Evolutionary conservation across 1,140 invertebrate species (phyloP), one percentile per base, ranked within the genome.

Genomic region (Trichogramma pretiosum): DNA sequence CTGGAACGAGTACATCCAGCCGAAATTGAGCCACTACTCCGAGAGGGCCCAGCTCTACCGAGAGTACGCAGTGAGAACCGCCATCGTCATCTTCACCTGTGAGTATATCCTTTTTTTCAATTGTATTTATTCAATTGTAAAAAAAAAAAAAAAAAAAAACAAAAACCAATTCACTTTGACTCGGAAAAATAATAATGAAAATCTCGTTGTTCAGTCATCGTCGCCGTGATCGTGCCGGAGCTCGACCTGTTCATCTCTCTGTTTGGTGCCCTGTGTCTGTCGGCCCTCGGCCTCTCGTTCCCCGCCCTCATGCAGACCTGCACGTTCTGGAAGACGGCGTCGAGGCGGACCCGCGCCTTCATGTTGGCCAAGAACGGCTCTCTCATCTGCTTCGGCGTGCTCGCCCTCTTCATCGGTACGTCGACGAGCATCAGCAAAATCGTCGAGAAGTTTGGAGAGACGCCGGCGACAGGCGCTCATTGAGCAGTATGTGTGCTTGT

Each of bases 181-280:
- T n/a, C n/a, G n/a, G n/a, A n/a, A n/a, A n/a, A n/a, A n/a, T n/a
- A n/a, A n/a, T n/a, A n/a, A n/a, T n/a, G n/a, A n/a, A n/a, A n/a
- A n/a, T n/a, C n/a, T n/a, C n/a, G n/a, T n/a, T n/a, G n/a, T n/a
- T n/a, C 74, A 88, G 88, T 87, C 71, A 55, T 76, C 2, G 56
- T 90, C 41, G 89, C 88, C 3, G 73, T 83, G 13, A 66, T 77
- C 1, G 77, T 93, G 43, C 87, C 88, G 1, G 74, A 82, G 39
- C 71, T 94, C 35, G 87, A 86, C 16, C 72, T 89, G 2, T 83
- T 93, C 62, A 93, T 94, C 48, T 84, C 88, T 0, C 70, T 91
- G 32, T 84, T 92, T 45, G 90, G 90, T 14, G 85, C 90, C 0
- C 70, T 91, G 11, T 84, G 83, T 43, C 76, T 87, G 14, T 86